phyloP scores from a whole-genome alignment of 2,113 vertebrate genomes.

The Stomatorhinus ivindoensis region DNA sequence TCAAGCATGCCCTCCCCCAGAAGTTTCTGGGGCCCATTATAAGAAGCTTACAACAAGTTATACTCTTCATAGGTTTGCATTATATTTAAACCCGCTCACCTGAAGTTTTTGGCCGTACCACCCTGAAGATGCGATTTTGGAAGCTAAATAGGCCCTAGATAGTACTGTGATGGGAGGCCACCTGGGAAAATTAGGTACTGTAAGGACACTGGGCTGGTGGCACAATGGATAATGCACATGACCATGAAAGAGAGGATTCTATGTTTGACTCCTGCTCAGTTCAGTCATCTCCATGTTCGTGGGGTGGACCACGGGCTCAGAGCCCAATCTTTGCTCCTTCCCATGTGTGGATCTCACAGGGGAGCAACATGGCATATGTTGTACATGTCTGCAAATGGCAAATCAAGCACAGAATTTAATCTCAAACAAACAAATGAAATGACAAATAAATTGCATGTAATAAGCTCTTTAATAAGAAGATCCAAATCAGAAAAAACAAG shows the following conservation, averaged over 20 bases:
- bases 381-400: background rate
- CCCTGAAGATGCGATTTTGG: background rate
- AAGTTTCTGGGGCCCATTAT: background rate
- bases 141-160: background rate
- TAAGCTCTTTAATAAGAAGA: background rate
- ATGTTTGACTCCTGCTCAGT: background rate
- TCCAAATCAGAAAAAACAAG: background rate
- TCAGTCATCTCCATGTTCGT: background rate
- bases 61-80: background rate
- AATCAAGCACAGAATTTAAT: background rate
- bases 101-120: background rate
- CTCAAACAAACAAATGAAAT: background rate
- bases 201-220: background rate
- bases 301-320: background rate
- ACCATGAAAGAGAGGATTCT: background rate
- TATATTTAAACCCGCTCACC: background rate
- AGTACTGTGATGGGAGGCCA: background rate
- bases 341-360: background rate
- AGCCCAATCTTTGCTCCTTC: no score
- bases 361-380: background rate
- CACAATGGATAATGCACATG: background rate
- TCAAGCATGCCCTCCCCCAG: background rate
- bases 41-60: background rate
- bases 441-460: background rate
- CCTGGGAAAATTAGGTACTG: background rate